Conservation (phyloP, 2,888 invertebrate species). For the Phasia obesa region DNA sequence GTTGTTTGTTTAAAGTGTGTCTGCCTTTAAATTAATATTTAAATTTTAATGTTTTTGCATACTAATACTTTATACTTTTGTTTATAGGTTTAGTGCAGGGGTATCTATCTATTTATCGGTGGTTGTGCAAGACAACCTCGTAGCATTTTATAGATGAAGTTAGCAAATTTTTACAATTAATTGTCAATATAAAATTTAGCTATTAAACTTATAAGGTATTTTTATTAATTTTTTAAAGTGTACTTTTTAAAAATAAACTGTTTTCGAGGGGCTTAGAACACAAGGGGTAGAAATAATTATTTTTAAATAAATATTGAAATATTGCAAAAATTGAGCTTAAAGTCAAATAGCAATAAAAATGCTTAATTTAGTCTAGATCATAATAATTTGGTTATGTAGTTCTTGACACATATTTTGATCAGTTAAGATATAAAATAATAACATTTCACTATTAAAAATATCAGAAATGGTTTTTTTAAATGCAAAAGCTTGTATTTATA, state of each 20-base stretch:
- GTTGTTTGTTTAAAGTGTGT: slow-evolving; percentile 31
- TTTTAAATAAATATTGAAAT: too few relatives aligned
- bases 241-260: not conserved
- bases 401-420: too few relatives aligned
- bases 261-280: too few relatives aligned
- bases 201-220: not conserved
- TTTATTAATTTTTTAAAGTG: not conserved
- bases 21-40: slow-evolving; percentile 3
- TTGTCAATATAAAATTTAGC: slow-evolving; percentile 1
- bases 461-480: too few relatives aligned
- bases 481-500: too few relatives aligned
- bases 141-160: slow-evolving; percentile 36
- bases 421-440: too few relatives aligned
- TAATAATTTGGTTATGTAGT: too few relatives aligned
- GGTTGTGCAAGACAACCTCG: slow-evolving; percentile 53
- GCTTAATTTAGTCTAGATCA: too few relatives aligned
- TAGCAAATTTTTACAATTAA: slow-evolving; percentile 23
- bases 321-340: too few relatives aligned
- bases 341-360: too few relatives aligned
- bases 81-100: not conserved
- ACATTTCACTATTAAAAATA: too few relatives aligned
- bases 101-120: slow-evolving; percentile 26
- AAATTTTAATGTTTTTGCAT: slow-evolving; percentile 2
- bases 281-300: too few relatives aligned
- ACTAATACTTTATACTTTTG: not conserved